Percentiles rank a stretch among this genome's conserved stretches.
Evolutionary conservation across 1,140 invertebrate species (phyloP).

Genomic region (Coelopa frigida): DNA sequence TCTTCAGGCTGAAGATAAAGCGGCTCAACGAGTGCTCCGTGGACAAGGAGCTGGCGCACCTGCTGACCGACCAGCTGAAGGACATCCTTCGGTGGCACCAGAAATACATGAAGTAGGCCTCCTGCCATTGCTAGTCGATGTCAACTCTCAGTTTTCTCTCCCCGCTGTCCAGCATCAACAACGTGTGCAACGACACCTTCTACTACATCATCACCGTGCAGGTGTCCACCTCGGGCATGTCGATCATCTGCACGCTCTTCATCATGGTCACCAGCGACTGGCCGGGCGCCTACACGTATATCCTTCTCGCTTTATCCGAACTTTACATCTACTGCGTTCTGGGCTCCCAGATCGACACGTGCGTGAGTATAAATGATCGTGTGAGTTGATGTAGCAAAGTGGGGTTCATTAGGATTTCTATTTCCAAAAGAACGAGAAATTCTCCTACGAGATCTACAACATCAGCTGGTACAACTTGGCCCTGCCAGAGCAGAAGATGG

Average conservation of each 20-base stretch:
- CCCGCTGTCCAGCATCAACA: conserved; percentile 13
- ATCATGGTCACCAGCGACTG: conserved; percentile 15
- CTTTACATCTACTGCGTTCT: conserved; percentile 24
- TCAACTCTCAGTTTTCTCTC: background rate
- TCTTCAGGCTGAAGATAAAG: conserved; percentile 17
- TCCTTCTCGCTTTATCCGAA: conserved; percentile 12
- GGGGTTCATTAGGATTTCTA: background rate
- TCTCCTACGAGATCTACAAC: conserved; percentile 21
- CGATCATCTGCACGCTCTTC: conserved; percentile 21
- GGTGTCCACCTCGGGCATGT: conserved; percentile 14
- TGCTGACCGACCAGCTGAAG: conserved; percentile 7
- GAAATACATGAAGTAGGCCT: conserved; percentile 15
- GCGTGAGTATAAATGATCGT: conserved; percentile 15
- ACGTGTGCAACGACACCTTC: conserved; percentile 16
- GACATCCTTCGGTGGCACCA: conserved; percentile 24
- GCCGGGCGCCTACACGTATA: conserved; percentile 17
- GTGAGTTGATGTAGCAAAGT: background rate
- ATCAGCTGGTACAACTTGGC: conserved; percentile 22
- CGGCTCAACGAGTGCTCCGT: conserved; percentile 9
- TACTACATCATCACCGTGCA: conserved; percentile 16
- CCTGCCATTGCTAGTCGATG: too few species aligned
- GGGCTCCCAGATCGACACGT: conserved; percentile 19
- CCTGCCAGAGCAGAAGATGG: conserved; percentile 13
- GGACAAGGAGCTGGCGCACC: background rate
- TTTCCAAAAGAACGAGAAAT: conserved; percentile 10